These are phyloP conservation scores for Aradophagus sp. DNA, from an alignment of 1,140 invertebrate genomes.

Conservation along the genomic window DNA sequence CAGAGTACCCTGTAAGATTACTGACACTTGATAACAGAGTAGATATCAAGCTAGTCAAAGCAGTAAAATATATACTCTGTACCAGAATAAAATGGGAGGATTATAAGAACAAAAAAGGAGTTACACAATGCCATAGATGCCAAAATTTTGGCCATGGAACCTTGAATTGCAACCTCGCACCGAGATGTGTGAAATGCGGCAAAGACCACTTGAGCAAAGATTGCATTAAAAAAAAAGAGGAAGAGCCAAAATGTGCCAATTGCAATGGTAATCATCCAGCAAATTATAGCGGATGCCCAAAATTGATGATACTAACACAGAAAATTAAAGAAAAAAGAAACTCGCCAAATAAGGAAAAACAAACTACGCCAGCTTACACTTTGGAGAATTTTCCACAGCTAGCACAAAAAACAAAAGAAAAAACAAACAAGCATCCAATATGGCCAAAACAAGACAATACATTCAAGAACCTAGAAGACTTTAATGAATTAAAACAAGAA, in stretches of 20 bases:
- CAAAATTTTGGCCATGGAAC: slow-evolving; percentile 25
- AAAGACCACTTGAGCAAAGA: slow-evolving; percentile 10
- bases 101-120: slow-evolving; percentile 26
- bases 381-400: no score
- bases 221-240: slow-evolving; percentile 2
- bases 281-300: not conserved
- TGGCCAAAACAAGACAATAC: no score
- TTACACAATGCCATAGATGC: slow-evolving; percentile 40
- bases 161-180: slow-evolving; percentile 4
- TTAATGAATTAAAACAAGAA: slow-evolving; percentile 9
- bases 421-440: no score
- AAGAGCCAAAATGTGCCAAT: slow-evolving; percentile 25
- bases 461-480: not conserved
- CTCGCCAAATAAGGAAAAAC: no score
- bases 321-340: slow-evolving; percentile 2
- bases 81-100: slow-evolving; percentile 32
- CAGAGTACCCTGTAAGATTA: slow-evolving; percentile 7
- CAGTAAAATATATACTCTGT: slow-evolving; percentile 7
- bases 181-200: slow-evolving; percentile 50
- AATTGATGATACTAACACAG: not conserved
- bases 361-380: no score
- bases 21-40: not conserved
- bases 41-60: slow-evolving; percentile 8
- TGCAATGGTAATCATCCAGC: slow-evolving; percentile 16
- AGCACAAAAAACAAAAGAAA: no score